These are phyloP conservation scores for Lynx canadensis DNA, from an alignment of 2,113 vertebrate genomes.

Conservation along the genomic window DNA sequence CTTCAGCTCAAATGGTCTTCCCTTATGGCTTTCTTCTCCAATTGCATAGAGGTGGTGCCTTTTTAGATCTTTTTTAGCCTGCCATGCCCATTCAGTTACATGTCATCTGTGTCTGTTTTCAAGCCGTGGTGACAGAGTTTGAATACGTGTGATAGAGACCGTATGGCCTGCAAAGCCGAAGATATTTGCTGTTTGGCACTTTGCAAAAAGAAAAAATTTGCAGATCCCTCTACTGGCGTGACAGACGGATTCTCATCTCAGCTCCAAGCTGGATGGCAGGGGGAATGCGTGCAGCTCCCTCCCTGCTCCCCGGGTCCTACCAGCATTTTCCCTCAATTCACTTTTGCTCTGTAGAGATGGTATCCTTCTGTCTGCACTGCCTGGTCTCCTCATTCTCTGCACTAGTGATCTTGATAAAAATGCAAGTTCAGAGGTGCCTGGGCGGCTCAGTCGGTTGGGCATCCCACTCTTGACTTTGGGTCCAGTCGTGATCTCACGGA, in stretches of 20 bases:
- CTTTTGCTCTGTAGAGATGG: neutral
- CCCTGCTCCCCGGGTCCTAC: neutral
- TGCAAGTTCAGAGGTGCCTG: neutral
- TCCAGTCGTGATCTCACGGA: too few species aligned
- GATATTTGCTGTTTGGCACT: neutral
- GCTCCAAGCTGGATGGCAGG: neutral
- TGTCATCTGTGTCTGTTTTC: neutral
- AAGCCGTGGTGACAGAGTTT: neutral
- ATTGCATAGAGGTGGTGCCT: neutral
- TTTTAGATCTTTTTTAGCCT: neutral
- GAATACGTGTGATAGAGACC: neutral
- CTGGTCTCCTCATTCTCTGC: neutral
- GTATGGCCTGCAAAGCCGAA: neutral
- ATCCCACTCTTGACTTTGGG: too few species aligned
- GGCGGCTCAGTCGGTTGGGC: too few species aligned
- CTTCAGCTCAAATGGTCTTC: neutral
- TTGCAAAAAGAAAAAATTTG: neutral
- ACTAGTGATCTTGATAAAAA: neutral
- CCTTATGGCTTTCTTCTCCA: neutral
- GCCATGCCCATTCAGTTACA: neutral
- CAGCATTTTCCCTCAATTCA: neutral
- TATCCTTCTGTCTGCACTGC: neutral
- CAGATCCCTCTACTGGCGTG: neutral
- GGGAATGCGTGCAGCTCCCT: accelerated
- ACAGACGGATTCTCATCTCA: neutral